phyloP scores from a whole-genome alignment of 2,113 vertebrate genomes.

The Hyperopisus bebe region DNA sequence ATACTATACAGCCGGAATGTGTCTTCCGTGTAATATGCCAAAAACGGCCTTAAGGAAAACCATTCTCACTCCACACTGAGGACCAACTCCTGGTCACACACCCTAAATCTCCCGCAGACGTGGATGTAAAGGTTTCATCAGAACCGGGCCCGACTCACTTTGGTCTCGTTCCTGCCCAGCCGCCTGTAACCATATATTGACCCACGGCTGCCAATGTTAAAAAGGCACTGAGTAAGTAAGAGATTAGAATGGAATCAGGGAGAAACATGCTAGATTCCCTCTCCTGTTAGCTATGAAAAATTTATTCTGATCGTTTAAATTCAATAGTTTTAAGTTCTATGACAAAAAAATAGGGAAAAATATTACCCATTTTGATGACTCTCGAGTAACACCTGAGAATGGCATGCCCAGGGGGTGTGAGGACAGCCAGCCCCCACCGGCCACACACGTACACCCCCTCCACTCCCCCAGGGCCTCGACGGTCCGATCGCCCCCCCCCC shows the following conservation, averaged over 20 bases:
- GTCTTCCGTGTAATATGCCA: neutral
- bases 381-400: slow-evolving; percentile 3
- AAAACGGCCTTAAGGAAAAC: neutral
- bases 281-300: neutral
- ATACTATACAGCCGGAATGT: neutral
- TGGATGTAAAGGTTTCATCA: neutral
- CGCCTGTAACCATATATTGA: neutral
- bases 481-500: neutral
- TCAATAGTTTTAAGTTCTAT: neutral
- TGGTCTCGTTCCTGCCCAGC: neutral
- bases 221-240: slow-evolving; percentile 15
- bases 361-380: neutral
- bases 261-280: neutral
- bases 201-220: neutral
- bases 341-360: neutral
- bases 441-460: neutral
- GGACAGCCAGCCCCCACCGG: neutral
- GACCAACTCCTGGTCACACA: neutral
- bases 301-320: neutral
- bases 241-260: neutral
- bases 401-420: neutral
- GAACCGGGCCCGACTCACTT: neutral
- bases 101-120: neutral
- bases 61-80: neutral
- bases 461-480: neutral